These are phyloP conservation scores for Pterostichus niger DNA, from an alignment of 2,888 invertebrate genomes.

Conservation along the genomic window DNA sequence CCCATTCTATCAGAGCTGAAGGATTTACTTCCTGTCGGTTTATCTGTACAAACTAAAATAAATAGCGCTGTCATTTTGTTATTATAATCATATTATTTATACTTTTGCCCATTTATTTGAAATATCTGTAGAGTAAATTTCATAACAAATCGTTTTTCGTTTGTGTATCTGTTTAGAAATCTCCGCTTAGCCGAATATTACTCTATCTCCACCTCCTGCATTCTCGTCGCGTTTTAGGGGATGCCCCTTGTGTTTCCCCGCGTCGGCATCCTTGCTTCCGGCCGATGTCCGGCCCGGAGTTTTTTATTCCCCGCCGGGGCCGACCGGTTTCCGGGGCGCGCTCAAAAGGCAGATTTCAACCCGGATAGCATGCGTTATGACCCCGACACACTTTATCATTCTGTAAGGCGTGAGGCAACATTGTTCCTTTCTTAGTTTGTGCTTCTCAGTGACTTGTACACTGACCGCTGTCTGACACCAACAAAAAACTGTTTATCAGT, in stretches of 20 bases:
- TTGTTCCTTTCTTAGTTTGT: slow-evolving; percentile 36
- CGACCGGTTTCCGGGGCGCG: slow-evolving; percentile 51
- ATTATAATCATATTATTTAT: too few relatives aligned
- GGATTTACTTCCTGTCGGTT: too few relatives aligned
- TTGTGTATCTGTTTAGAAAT: too few relatives aligned
- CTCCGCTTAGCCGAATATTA: too few relatives aligned
- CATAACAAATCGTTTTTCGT: neutral
- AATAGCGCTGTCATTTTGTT: too few relatives aligned
- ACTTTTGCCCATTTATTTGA: too few relatives aligned
- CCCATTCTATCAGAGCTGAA: too few relatives aligned
- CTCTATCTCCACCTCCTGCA: neutral
- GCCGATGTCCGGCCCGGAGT: slow-evolving; percentile 33
- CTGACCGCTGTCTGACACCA: neutral
- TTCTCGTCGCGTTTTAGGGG: slow-evolving; percentile 14
- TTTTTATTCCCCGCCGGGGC: slow-evolving; percentile 50
- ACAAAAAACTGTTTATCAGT: slow-evolving; percentile 3
- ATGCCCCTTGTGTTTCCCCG: neutral
- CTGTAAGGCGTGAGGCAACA: slow-evolving; percentile 20
- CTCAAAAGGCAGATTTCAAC: slow-evolving; percentile 61
- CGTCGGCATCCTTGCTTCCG: neutral
- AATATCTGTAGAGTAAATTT: too few relatives aligned
- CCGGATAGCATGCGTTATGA: slow-evolving; percentile 59
- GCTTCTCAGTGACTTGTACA: neutral
- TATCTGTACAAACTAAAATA: too few relatives aligned
- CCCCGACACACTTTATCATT: slow-evolving; percentile 54